Evolutionary conservation across 1,140 invertebrate species (phyloP).

Genomic region (Periplaneta americana): DNA sequence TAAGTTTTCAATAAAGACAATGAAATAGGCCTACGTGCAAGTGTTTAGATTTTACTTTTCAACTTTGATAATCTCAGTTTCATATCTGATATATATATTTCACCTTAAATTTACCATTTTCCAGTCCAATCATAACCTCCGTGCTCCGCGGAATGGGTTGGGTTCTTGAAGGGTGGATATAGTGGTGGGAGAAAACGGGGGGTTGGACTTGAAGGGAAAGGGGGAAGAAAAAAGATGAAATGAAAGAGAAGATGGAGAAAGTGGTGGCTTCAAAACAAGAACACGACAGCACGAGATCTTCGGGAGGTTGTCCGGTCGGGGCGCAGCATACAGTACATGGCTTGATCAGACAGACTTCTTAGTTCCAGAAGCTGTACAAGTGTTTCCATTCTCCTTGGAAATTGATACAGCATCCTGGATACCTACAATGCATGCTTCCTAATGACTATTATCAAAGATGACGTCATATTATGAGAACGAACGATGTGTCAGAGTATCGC

Average conservation of each 20-base stretch:
- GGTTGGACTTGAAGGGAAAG: background rate
- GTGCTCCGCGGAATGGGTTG: background rate
- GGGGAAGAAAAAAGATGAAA: background rate
- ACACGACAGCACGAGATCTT: background rate
- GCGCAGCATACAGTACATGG: background rate
- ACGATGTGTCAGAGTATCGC: background rate
- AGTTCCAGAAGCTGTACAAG: background rate
- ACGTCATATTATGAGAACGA: background rate
- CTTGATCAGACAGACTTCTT: background rate
- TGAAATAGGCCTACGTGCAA: too few species aligned
- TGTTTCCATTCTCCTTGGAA: background rate
- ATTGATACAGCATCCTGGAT: background rate
- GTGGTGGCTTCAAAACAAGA: conserved; percentile 1
- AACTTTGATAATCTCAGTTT: too few species aligned
- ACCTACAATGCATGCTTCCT: background rate
- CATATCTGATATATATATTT: background rate
- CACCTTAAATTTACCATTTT: background rate
- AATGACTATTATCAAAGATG: background rate
- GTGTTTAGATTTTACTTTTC: too few species aligned
- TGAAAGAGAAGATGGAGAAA: background rate
- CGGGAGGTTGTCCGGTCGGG: background rate
- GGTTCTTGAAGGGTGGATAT: background rate
- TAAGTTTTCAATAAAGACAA: too few species aligned
- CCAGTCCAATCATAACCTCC: background rate
- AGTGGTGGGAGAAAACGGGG: background rate